phyloP scores from a whole-genome alignment of 2,888 invertebrate genomes.

The Keiferia lycopersicella region DNA sequence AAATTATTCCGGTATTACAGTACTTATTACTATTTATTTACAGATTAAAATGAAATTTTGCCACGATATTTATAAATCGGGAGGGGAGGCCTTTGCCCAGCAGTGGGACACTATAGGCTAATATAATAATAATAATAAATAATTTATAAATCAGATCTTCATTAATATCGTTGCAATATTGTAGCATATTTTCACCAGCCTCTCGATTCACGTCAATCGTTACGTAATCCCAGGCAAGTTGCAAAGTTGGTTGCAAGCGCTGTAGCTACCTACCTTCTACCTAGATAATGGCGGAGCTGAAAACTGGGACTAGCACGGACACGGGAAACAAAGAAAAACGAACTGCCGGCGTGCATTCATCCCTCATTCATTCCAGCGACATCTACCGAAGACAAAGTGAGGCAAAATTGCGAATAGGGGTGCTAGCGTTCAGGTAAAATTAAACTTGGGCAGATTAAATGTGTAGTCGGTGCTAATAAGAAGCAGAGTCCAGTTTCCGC shows the following conservation, averaged over 20 bases:
- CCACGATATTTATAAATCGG: too few species aligned
- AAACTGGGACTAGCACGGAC: constrained; percentile 21
- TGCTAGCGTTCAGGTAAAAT: too few species aligned
- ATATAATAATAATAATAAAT: too few species aligned
- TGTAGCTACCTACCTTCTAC: not conserved
- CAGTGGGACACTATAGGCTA: too few species aligned
- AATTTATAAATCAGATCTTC: too few species aligned
- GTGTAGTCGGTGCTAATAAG: too few species aligned
- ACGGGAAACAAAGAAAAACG: constrained; percentile 61
- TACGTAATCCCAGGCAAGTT: constrained; percentile 9
- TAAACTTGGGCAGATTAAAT: too few species aligned
- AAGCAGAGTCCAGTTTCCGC: too few species aligned
- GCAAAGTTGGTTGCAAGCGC: not conserved
- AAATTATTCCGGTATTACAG: not conserved
- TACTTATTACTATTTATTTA: not conserved
- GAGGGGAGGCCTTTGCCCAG: too few species aligned
- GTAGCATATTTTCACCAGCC: not conserved
- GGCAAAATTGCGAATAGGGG: constrained; percentile 53
- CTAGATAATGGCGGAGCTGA: constrained; percentile 16
- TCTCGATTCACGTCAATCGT: not conserved
- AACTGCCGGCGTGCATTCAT: constrained; percentile 54
- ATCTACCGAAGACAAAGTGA: constrained; percentile 69
- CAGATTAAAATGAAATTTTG: not conserved
- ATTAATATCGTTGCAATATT: too few species aligned
- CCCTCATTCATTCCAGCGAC: constrained; percentile 63